Conservation (phyloP, 2,888 invertebrate genomes). For the Candidula unifasciata region DNA sequence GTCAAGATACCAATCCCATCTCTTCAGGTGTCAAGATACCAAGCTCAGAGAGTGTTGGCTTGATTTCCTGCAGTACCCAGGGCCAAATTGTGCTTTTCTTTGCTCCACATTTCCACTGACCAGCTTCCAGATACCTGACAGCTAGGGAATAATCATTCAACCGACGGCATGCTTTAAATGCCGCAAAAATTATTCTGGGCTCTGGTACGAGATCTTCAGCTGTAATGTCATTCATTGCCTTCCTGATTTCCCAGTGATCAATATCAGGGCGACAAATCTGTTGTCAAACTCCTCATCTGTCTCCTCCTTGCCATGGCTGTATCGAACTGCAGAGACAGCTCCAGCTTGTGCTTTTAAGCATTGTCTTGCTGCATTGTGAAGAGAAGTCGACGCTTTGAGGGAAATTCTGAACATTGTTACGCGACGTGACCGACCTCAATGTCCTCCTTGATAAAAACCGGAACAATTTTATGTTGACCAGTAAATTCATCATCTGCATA, state of each 20-base stretch:
- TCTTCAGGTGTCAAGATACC: too few species aligned
- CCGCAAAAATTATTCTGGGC: slow-evolving; percentile 91
- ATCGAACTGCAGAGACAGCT: slow-evolving; percentile 49
- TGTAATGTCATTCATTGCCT: slow-evolving; percentile 81
- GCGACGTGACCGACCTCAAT: slow-evolving; percentile 45
- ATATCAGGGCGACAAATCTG: slow-evolving; percentile 83
- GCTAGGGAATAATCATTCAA: slow-evolving; percentile 96
- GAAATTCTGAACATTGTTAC: slow-evolving; percentile 49
- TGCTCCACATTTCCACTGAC: slow-evolving; percentile 79
- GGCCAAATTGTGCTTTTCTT: slow-evolving; percentile 82
- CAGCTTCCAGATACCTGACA: slow-evolving; percentile 92
- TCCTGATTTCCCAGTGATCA: slow-evolving; percentile 95
- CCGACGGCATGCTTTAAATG: slow-evolving; percentile 92
- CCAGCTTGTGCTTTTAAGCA: slow-evolving; percentile 33
- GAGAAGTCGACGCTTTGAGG: slow-evolving; percentile 33
- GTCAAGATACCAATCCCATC: too few species aligned
- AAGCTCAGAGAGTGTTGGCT: slow-evolving; percentile 93
- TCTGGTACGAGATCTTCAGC: slow-evolving; percentile 95
- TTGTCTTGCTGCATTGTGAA: slow-evolving; percentile 39
- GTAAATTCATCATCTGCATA: too few species aligned
- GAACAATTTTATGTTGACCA: background rate
- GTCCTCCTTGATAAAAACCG: slow-evolving; percentile 43
- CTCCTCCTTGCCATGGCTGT: slow-evolving; percentile 54
- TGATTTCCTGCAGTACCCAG: slow-evolving; percentile 85
- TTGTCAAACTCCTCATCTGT: slow-evolving; percentile 69